Evolutionary conservation across 2,113 vertebrate genomes (phyloP), one percentile per base, ranked within the genome.

Genomic region (Arothron firmamentum): DNA sequence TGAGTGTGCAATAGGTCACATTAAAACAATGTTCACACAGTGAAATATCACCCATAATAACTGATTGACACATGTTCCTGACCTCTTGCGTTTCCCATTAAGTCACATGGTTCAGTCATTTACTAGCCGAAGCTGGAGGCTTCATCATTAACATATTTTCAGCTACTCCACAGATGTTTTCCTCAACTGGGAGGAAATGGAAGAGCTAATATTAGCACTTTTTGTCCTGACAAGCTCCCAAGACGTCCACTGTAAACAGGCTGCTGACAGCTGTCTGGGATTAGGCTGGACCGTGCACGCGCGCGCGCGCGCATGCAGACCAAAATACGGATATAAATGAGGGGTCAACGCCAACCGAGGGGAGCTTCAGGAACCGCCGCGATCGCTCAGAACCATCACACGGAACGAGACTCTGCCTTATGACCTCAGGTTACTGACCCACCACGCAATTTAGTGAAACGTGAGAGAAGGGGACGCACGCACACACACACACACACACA

Each of bases 231-330:
- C 51, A 42, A 63, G 16, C 55, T 42, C 19, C 58, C 56, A 17
- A 69, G 52, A 23, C 59, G 60, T 77, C 17, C 45, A 43, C 41
- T 55, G 69, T 79, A 77, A 79, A 79, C 71, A 81, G 61, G 64
- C n/a, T 17, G 28, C 51, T 11, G 52, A 61, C 21, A 56, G 18
- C 25, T 46, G 34, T 72, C 65, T 34, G 4, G 51, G 78, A 75
- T 82, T 70, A 77, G 41, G 15, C 18, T 15, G 17, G 56, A 52
- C 50, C 23, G 42, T 7, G 3, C 52, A 50, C 20, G 11, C 49
- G 66, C 20, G 43, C 42, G 59, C 20, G 43, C 42, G 59, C 48
- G 20, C 15, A 52, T 4, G 9, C 28, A 34, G 18, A 18, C 8
- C 11, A 21, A 64, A 3, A 20, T 41, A 13, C 15, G 10, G 4